phyloP scores from a whole-genome alignment of 2,888 invertebrate genomes.

The Heteromyza rotundicornis region DNA sequence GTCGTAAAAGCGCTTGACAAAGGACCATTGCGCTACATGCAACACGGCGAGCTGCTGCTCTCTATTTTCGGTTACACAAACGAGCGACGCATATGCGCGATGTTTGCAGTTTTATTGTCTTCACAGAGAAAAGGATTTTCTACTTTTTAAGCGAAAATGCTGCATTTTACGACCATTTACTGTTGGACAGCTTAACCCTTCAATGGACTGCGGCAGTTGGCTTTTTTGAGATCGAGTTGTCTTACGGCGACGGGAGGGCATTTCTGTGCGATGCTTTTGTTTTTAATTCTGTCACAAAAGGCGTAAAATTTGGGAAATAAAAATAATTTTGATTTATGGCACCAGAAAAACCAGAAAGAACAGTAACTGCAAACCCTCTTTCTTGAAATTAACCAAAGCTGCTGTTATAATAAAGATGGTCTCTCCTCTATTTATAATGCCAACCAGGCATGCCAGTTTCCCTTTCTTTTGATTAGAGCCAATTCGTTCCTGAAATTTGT shows the following conservation, averaged over 20 bases:
- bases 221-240: not conserved
- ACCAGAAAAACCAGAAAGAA: constrained; percentile 44
- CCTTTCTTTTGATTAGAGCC: no score
- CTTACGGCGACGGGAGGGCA: not conserved
- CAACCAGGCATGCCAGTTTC: no score
- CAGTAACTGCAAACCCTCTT: no score
- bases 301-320: constrained; percentile 20
- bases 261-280: not conserved
- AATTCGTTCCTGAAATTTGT: no score
- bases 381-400: no score
- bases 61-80: constrained; percentile 35
- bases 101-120: constrained; percentile 32
- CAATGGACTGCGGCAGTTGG: constrained; percentile 32
- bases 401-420: no score
- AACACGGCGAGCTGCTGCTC: constrained; percentile 50
- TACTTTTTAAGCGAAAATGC: constrained; percentile 36
- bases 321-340: constrained; percentile 43
- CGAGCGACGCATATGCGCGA: constrained; percentile 30
- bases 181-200: constrained; percentile 50
- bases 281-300: constrained; percentile 9
- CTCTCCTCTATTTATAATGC: no score
- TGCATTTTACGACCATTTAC: constrained; percentile 43
- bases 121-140: constrained; percentile 6
- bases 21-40: constrained; percentile 42
- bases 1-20: constrained; percentile 45